Conservation (phyloP, 2,113 vertebrate species). For the Phodopus roborovskii region DNA sequence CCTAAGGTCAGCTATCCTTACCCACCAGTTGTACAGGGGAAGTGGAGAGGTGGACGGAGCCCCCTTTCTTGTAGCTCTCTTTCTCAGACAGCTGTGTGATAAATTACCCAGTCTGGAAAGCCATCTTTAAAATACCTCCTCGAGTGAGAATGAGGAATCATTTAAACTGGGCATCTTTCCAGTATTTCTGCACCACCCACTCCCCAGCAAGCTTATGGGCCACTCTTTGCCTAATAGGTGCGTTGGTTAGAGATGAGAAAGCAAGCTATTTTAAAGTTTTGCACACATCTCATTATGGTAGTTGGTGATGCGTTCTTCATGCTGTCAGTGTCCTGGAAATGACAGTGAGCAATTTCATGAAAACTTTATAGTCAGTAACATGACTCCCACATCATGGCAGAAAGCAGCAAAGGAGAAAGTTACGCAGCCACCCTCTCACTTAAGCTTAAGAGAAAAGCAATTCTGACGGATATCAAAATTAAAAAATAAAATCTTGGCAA, state of each 20-base stretch:
- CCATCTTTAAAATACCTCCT: slow-evolving; percentile 3
- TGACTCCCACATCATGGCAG: background rate
- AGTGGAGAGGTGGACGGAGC: background rate
- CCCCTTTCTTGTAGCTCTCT: background rate
- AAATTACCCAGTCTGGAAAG: background rate
- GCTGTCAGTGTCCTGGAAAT: slow-evolving; percentile 14
- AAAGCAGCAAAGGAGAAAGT: background rate
- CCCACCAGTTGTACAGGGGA: background rate
- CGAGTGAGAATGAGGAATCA: background rate
- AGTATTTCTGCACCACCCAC: background rate
- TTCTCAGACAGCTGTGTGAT: background rate
- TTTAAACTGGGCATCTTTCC: slow-evolving; percentile 24
- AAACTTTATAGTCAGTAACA: slow-evolving; percentile 58
- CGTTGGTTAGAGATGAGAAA: slow-evolving; percentile 4
- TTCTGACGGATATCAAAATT: slow-evolving; percentile 30
- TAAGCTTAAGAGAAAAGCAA: slow-evolving; percentile 10
- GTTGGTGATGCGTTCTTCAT: slow-evolving; percentile 34
- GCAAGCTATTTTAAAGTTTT: slow-evolving; percentile 58
- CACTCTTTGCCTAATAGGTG: slow-evolving; percentile 6
- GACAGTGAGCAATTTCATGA: slow-evolving; percentile 64
- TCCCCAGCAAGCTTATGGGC: background rate
- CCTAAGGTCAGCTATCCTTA: background rate
- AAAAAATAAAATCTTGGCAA: background rate
- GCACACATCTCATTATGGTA: slow-evolving; percentile 25
- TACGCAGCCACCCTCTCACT: background rate